Percentiles rank a stretch among this genome's conserved stretches.
Conservation (phyloP, 2,113 vertebrate species). For the Pygoscelis antarcticus region DNA sequence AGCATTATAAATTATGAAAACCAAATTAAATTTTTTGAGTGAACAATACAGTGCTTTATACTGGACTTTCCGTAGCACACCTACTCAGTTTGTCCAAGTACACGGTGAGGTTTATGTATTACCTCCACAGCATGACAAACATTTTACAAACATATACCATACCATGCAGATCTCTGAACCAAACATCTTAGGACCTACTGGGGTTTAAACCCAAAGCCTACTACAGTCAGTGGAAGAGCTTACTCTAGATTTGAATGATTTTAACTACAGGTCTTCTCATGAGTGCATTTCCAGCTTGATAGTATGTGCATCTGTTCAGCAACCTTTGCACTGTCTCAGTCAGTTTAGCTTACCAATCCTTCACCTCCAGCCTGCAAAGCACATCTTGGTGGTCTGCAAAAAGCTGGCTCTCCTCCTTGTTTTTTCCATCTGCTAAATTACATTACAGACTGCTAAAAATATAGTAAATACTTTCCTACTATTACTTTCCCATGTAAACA, state of each 20-base stretch:
- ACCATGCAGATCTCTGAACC: neutral
- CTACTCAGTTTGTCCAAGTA: neutral
- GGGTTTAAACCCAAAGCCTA: neutral
- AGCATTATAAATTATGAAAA: slow-evolving; percentile 12
- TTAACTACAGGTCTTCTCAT: neutral
- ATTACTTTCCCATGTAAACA: slow-evolving; percentile 4
- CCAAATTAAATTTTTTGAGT: neutral
- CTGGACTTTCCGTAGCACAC: neutral
- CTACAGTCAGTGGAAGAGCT: neutral
- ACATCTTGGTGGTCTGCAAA: neutral
- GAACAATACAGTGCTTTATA: neutral
- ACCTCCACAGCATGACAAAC: neutral
- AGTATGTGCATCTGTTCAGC: neutral
- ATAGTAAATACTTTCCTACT: slow-evolving; percentile 13
- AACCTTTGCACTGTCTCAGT: neutral
- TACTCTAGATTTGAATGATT: neutral
- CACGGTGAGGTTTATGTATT: neutral
- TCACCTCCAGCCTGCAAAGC: neutral
- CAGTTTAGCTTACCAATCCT: neutral
- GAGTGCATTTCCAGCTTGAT: neutral
- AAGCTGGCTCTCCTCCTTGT: neutral
- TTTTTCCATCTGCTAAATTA: slow-evolving; percentile 30
- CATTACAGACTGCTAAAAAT: slow-evolving; percentile 20
- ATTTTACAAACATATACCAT: neutral
- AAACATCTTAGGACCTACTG: neutral